Percentiles rank a stretch among this genome's conserved stretches.
Conservation (phyloP, 2,113 vertebrate species). For the Eptesicus fuscus region DNA sequence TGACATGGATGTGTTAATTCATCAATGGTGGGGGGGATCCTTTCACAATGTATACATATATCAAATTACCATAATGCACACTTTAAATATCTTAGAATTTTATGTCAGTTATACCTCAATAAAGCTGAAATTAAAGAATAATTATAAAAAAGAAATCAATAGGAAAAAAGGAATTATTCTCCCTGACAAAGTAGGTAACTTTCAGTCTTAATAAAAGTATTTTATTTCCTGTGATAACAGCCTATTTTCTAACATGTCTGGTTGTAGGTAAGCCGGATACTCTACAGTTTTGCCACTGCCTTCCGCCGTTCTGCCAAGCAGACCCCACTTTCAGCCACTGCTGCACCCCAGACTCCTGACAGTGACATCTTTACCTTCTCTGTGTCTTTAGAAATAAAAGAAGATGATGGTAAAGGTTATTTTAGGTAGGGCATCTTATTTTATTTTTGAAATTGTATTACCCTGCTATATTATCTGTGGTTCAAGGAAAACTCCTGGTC, state of each 20-base stretch:
- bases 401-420: slow-evolving; percentile 98
- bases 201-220: not conserved
- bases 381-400: slow-evolving; percentile 96
- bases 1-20: not conserved
- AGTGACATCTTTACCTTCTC: slow-evolving; percentile 98
- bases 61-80: not conserved
- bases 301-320: slow-evolving; percentile 96
- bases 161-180: not conserved
- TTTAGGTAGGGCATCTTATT: slow-evolving; percentile 88
- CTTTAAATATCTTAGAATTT: not conserved
- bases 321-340: slow-evolving; percentile 85
- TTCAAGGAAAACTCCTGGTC: not conserved
- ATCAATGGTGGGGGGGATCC: not conserved
- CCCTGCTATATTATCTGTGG: not conserved
- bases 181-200: not conserved
- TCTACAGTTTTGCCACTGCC: slow-evolving; percentile 98
- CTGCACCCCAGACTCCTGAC: slow-evolving; percentile 92
- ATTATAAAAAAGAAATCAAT: not conserved
- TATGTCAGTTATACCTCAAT: not conserved
- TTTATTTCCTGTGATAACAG: slow-evolving; percentile 38
- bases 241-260: slow-evolving; percentile 45
- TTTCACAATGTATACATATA: not conserved
- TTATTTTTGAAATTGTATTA: slow-evolving; percentile 26
- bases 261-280: slow-evolving; percentile 94
- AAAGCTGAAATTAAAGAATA: not conserved